phyloP scores from a whole-genome alignment of 2,888 invertebrate species.

The Diloba caeruleocephala region DNA sequence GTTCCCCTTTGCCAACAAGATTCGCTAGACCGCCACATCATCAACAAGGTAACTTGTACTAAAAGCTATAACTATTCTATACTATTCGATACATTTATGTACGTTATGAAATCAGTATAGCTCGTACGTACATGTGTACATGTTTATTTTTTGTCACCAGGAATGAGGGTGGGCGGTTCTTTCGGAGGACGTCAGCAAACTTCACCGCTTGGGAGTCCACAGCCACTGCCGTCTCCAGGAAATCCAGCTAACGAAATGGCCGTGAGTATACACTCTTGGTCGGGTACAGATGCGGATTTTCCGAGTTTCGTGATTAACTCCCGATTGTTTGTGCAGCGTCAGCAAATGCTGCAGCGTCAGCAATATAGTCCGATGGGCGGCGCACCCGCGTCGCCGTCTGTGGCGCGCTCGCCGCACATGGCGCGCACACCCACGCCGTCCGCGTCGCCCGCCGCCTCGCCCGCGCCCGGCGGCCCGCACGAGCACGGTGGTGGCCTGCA shows the following conservation, averaged over 20 bases:
- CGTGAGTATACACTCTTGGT: conserved; percentile 68
- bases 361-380: conserved; percentile 87
- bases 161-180: conserved; percentile 84
- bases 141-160: conserved; percentile 53
- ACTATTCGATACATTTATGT: too few relatives aligned
- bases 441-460: conserved; percentile 81
- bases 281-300: background rate
- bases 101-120: too few relatives aligned
- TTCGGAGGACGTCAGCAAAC: conserved; percentile 82
- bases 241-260: conserved; percentile 81
- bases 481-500: conserved; percentile 55
- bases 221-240: conserved; percentile 85
- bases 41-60: conserved; percentile 72
- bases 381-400: conserved; percentile 89
- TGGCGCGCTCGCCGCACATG: conserved; percentile 89
- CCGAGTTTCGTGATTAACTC: background rate
- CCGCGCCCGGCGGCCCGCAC: conserved; percentile 66
- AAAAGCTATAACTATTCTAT: background rate
- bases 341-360: conserved; percentile 84
- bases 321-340: conserved; percentile 67
- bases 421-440: conserved; percentile 82
- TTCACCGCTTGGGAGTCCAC: conserved; percentile 85
- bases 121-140: background rate
- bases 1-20: conserved; percentile 80
- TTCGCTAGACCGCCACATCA: conserved; percentile 85